Base-by-base conservation (phyloP, 2,797 vertebrate genomes). In the Furcifer pardalis region DNA sequence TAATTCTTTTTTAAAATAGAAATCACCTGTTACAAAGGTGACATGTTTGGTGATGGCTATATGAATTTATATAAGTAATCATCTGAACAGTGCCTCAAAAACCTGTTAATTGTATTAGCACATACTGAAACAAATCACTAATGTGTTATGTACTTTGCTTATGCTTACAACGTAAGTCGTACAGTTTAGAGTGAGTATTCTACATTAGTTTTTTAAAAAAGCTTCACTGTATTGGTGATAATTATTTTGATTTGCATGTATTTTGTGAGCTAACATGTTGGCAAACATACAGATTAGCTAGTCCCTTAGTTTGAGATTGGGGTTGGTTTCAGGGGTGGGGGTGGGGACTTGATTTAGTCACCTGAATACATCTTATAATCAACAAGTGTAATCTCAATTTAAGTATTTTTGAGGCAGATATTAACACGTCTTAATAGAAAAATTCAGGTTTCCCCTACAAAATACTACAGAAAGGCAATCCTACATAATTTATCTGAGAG, bases 381-480 rank as follows among this genome's bases (percentile, higher is more conserved):
- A n/a, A 56, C 17, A 56, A 19, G 52, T 56, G 7, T 42, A 35
- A 4, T 68, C 44, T 65, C 5, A 37, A n/a, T 42, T 65, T 71
- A 59, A 74, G 25, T 60, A 25, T 75, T 87, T 86, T 76, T 77
- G 49, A 82, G 80, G 87, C 46, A 77, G 8, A 32, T 82, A 80
- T 44, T 8, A 1, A 0, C 74, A 15, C 79, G 79, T 62, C 27
- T 73, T 83, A 78, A 63, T 35, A 75, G 83, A 32, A 56, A 0
- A 0, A 86, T 77, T 86, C 42, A 73, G 37, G 66, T 79, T n/a
- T 86, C n/a, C n/a, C n/a, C n/a, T 91, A 62, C 56, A 71, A 82
- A 52, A 32, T 77, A 90, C 91, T 84, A 81, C 79, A 76, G 66
- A 86, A 37, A 52, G 79, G 35, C 85, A 77, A 77, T 85, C 86